Conservation (phyloP, 2,888 invertebrate species). For the Chymomyza caudatula region DNA sequence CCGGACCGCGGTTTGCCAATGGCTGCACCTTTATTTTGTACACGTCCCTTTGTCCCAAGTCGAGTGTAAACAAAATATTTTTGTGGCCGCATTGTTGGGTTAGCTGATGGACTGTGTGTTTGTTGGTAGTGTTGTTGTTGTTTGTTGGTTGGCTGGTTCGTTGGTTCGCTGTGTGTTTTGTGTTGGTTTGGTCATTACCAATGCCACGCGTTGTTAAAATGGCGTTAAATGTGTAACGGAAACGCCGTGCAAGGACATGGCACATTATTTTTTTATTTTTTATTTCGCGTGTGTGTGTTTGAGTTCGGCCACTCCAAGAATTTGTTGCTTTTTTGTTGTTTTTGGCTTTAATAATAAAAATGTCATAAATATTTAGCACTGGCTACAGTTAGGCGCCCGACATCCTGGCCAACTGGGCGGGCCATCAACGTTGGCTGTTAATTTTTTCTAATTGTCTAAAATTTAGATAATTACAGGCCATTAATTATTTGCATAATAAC, state of each 20-base stretch:
- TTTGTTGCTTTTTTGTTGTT: conserved; percentile 12
- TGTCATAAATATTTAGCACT: conserved; percentile 59
- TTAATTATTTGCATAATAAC: conserved; percentile 75
- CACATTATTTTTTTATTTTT: conserved; percentile 29
- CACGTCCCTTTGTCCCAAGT: not conserved
- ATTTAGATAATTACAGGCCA: conserved; percentile 74
- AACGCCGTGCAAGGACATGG: conserved; percentile 47
- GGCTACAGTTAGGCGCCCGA: conserved; percentile 9
- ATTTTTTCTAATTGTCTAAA: conserved; percentile 74
- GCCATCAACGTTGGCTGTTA: conserved; percentile 43
- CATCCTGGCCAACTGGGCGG: not conserved
- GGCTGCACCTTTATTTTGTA: conserved; percentile 15
- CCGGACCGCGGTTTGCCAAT: not conserved
- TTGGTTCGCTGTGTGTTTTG: not conserved
- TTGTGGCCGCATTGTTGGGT: not conserved
- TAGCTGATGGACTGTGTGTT: not conserved
- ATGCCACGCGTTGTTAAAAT: conserved; percentile 51
- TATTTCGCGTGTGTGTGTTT: conserved; percentile 1
- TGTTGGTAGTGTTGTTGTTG: not conserved
- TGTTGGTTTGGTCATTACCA: conserved; percentile 57
- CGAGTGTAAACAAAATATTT: conserved; percentile 1
- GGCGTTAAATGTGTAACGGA: conserved; percentile 70
- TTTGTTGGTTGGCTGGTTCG: not conserved
- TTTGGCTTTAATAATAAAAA: conserved; percentile 60
- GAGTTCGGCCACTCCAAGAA: conserved; percentile 1